Base-by-base conservation (phyloP, 2,797 vertebrate species). In the Micropoecilia bifurca region DNA sequence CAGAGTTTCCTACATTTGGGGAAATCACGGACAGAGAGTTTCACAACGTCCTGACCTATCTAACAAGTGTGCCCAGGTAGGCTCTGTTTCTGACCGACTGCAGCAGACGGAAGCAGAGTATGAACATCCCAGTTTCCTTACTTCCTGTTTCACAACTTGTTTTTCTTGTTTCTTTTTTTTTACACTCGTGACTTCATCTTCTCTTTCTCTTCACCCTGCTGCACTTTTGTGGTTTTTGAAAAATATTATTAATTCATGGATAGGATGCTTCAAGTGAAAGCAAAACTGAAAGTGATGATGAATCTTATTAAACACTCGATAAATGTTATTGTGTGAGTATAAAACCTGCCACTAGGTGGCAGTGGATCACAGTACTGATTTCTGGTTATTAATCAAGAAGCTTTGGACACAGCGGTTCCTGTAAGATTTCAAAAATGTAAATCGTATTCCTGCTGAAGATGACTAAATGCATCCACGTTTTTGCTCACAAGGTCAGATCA, bases 1-100 rank as follows among this genome's bases (percentile, higher is more conserved):
- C 98, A 72, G 97, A 99, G 91, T 99, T 97, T 86, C 97, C 98
- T 20, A 87, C 96, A 41, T 99, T 99, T 88, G 94, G 97, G 0
- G 98, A 99, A 73, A 96, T 99, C 90, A 97, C 97, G 0, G 98
- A 99, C 79, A 95, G 94, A 81, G 98, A 99, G 84, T 99, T 99
- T 93, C 97, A 98, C 92, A 98, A 97, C 12, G 98, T 99, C 83
- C 94, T 99, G 83, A 97, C 97, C 8, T 99, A 99, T 90, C 95
- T 99, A 90, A 99, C 98, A 0, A 98, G 98, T 73, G 96, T 99
- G 25, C 98, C 98, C 80, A 99, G 97, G 98, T 99, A 85, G 88
- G 93, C 13, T 57, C 20, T 28, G n/a, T 53, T 6, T 13, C 20
- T 45, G 3, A 69, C 3, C 28, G 10, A 10, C 48, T 43, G 63